phyloP scores from a whole-genome alignment of 2,888 invertebrate species.

The Limnephilus auricula region DNA sequence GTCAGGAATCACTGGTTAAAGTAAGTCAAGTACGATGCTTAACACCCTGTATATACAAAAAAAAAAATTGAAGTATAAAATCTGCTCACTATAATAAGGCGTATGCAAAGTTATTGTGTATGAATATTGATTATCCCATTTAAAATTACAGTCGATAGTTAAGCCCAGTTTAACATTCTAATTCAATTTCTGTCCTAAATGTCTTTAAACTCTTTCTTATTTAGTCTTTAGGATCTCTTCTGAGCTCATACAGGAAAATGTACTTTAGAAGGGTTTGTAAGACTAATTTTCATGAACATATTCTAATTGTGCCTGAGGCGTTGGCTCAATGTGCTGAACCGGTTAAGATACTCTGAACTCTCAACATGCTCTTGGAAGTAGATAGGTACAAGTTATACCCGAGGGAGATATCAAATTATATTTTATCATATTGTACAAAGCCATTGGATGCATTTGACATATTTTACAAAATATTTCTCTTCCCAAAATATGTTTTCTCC shows the following conservation, averaged over 20 bases:
- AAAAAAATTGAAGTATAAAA: too few species aligned
- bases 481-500: too few species aligned
- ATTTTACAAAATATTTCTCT: background rate
- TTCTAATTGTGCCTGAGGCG: background rate
- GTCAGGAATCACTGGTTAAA: too few species aligned
- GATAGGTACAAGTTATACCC: background rate
- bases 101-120: too few species aligned
- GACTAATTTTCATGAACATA: background rate
- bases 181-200: too few species aligned
- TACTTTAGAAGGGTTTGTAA: background rate
- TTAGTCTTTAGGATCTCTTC: background rate
- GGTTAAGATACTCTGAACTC: background rate
- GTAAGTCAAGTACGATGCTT: too few species aligned
- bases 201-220: background rate
- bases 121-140: too few species aligned
- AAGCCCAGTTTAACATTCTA: too few species aligned
- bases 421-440: background rate
- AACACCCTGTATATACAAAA: too few species aligned
- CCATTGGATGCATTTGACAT: background rate
- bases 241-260: background rate
- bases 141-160: too few species aligned
- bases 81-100: too few species aligned
- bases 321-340: background rate
- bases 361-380: background rate
- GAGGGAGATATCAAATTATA: background rate